phyloP scores from a whole-genome alignment of 2,888 invertebrate species.

The Molanna angustata region DNA sequence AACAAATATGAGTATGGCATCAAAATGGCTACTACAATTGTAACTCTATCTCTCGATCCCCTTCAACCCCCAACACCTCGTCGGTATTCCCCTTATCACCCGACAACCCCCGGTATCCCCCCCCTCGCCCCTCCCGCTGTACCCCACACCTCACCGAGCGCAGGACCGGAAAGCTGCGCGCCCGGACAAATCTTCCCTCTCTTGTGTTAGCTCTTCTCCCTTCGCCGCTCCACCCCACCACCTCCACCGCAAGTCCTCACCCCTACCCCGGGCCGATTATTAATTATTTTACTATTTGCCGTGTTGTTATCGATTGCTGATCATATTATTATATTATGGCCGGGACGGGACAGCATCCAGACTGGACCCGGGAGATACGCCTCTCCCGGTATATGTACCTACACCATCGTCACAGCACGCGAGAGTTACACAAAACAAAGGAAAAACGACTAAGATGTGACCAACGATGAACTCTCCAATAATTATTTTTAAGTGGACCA shows the following conservation, averaged over 20 bases:
- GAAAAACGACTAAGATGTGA: no score
- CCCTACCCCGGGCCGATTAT: constrained; percentile 5
- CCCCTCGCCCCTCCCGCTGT: constrained; percentile 46
- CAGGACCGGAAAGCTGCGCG: constrained; percentile 34
- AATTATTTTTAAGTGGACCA: no score
- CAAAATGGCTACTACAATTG: background rate
- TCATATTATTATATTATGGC: no score
- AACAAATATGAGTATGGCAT: no score
- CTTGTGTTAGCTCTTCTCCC: constrained; percentile 37
- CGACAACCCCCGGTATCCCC: constrained; percentile 38
- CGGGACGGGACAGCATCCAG: no score
- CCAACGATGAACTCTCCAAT: no score
- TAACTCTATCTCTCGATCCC: background rate
- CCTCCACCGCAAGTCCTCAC: constrained; percentile 1
- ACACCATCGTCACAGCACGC: no score
- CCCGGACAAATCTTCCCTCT: constrained; percentile 42
- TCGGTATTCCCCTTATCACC: constrained; percentile 27
- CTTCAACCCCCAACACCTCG: background rate
- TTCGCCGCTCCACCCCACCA: constrained; percentile 37
- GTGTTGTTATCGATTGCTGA: constrained; percentile 17
- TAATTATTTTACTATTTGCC: constrained; percentile 21
- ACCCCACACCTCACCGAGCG: no score
- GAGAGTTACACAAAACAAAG: no score
- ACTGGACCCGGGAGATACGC: no score
- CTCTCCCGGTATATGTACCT: no score